phyloP scores from a whole-genome alignment of 92 coral and sea anemone species.

The Phenganax subtilis region DNA sequence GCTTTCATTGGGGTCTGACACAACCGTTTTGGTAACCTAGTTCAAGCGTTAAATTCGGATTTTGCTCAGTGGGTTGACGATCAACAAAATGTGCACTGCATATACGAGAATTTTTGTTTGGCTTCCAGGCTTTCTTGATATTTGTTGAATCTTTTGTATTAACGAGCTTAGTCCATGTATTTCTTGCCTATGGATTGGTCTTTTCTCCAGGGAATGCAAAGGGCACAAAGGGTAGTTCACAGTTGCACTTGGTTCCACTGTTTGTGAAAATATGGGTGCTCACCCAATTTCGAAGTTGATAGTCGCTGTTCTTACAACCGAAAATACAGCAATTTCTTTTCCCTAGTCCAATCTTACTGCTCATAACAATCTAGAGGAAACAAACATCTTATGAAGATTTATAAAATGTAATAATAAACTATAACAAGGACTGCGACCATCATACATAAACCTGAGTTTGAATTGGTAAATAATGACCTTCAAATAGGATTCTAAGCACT shows the following conservation, averaged over 20 bases:
- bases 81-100: not conserved
- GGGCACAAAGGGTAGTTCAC: not conserved
- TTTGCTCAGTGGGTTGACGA: not conserved
- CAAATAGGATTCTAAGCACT: too few relatives aligned
- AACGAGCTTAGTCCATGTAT: not conserved
- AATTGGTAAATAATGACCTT: too few relatives aligned
- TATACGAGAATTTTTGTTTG: not conserved
- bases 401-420: too few relatives aligned
- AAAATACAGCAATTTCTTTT: constrained; percentile 2
- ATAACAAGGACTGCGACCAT: too few relatives aligned
- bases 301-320: not conserved
- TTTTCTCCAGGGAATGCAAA: not conserved
- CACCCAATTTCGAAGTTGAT: not conserved
- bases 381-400: too few relatives aligned
- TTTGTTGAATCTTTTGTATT: not conserved
- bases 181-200: not conserved
- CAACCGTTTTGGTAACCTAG: not conserved
- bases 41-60: not conserved
- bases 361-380: too few relatives aligned
- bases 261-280: not conserved
- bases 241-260: not conserved
- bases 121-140: not conserved
- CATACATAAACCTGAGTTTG: too few relatives aligned
- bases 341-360: not conserved
- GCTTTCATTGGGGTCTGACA: constrained; percentile 32